Percentiles rank a stretch among this genome's conserved stretches.
Conservation (phyloP, 2,113 vertebrate species). For the Fregata magnificens region DNA sequence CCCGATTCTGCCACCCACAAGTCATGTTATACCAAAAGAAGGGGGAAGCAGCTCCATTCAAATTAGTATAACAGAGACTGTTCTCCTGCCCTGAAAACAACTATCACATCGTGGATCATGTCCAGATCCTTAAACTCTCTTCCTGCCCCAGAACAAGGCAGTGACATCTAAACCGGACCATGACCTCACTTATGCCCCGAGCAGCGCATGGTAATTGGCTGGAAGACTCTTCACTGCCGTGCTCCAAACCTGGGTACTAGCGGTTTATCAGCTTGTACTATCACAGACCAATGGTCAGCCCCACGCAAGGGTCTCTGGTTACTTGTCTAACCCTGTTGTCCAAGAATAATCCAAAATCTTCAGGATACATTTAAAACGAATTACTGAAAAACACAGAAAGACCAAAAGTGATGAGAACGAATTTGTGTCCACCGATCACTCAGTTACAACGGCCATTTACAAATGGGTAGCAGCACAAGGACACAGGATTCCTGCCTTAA, state of each 20-base stretch:
- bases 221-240: neutral
- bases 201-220: neutral
- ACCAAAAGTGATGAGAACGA: neutral
- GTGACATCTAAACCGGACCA: neutral
- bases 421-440: no score
- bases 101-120: neutral
- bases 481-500: neutral
- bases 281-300: neutral
- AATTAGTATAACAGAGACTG: neutral
- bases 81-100: neutral
- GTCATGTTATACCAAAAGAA: neutral
- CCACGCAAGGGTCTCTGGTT: neutral
- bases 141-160: neutral
- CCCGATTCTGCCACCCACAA: neutral
- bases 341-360: neutral
- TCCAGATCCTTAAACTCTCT: neutral
- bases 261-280: neutral
- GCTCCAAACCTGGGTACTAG: neutral
- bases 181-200: neutral
- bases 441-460: accelerated
- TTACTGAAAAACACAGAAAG: neutral
- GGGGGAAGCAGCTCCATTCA: neutral
- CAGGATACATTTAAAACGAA: neutral
- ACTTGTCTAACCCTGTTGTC: neutral
- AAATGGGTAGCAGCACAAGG: neutral